Conservation (phyloP, 2,113 vertebrate genomes). For the Petromus typicus region DNA sequence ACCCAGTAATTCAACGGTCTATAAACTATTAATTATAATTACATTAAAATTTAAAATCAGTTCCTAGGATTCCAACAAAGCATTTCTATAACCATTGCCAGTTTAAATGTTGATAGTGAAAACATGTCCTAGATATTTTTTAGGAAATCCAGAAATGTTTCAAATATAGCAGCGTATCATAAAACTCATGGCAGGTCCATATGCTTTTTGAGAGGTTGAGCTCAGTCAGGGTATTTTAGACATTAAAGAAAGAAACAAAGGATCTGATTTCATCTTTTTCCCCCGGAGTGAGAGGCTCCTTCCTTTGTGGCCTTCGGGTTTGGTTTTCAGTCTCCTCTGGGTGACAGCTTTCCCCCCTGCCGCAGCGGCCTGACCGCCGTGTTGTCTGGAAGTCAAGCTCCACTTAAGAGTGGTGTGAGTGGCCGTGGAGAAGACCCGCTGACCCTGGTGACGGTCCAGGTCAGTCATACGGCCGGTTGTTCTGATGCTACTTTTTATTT, state of each 20-base stretch:
- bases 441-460: not conserved
- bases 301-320: constrained; percentile 48
- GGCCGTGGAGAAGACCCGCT: not conserved
- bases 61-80: not conserved
- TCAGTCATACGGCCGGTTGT: not conserved
- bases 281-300: constrained; percentile 14
- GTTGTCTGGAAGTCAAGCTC: not conserved
- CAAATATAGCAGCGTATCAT: not conserved
- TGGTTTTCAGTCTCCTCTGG: constrained; percentile 14
- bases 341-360: not conserved
- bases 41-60: constrained; percentile 6
- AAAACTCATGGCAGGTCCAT: not conserved
- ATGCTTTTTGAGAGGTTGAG: constrained; percentile 21
- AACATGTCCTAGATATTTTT: not conserved
- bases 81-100: not conserved
- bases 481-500: not conserved
- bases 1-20: not conserved
- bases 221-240: constrained; percentile 18
- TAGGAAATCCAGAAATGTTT: constrained; percentile 46
- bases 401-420: not conserved
- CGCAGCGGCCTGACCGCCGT: not conserved
- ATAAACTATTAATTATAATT: not conserved
- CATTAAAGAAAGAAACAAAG: constrained; percentile 17
- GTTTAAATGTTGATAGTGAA: not conserved
- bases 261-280: constrained; percentile 30